Evolutionary conservation across 2,797 vertebrate species (phyloP).

Genomic region (Brachymystax lenok): DNA sequence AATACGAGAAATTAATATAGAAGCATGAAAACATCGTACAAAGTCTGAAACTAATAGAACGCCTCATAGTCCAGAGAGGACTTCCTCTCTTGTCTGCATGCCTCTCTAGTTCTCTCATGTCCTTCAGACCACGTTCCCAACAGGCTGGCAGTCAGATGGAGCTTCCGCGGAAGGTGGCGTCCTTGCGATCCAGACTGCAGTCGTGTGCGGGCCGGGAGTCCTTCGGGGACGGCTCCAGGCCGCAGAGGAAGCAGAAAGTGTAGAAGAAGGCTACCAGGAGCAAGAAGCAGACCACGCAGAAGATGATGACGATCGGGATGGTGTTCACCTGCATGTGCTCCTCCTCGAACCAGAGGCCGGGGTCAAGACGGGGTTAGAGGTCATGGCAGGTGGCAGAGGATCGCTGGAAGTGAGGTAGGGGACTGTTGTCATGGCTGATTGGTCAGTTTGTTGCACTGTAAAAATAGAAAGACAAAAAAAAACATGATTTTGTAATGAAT

Average conservation of each 20-base stretch:
- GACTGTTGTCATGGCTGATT: conserved; percentile 47
- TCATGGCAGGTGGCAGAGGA: conserved; percentile 26
- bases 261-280: conserved; percentile 73
- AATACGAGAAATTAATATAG: neutral
- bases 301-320: conserved; percentile 69
- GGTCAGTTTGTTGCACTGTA: neutral
- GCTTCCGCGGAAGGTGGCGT: conserved; percentile 71
- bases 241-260: conserved; percentile 74
- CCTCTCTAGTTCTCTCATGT: neutral
- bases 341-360: conserved; percentile 31
- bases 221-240: conserved; percentile 52
- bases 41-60: neutral
- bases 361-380: conserved; percentile 4
- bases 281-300: conserved; percentile 74
- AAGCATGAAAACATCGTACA: neutral
- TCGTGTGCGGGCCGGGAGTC: conserved; percentile 28
- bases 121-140: conserved; percentile 68
- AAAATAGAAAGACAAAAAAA: too few relatives aligned
- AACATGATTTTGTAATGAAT: too few relatives aligned
- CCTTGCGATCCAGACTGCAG: conserved; percentile 67
- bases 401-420: conserved; percentile 32
- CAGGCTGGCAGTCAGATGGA: conserved; percentile 65
- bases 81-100: neutral
- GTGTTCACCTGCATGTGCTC: conserved; percentile 60
- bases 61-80: too few relatives aligned